Conservation (phyloP, 2,888 invertebrate genomes). For the Biston betularia region DNA sequence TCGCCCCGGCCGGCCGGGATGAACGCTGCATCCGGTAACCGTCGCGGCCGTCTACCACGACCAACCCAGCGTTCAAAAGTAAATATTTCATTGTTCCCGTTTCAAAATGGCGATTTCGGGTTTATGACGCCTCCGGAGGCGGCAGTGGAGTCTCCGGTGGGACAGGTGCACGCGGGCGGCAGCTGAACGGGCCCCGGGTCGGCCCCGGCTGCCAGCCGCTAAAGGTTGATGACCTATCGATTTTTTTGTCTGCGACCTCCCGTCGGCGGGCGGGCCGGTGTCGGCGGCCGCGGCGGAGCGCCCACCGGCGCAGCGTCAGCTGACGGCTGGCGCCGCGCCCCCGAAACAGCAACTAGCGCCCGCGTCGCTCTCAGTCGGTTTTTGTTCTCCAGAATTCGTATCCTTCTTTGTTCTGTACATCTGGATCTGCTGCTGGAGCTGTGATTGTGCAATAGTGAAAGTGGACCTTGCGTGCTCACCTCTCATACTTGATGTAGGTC, state of each 20-base stretch:
- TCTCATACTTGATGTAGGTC: conserved; percentile 34
- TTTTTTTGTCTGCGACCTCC: conserved; percentile 85
- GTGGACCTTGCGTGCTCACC: conserved; percentile 50
- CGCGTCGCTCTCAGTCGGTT: conserved; percentile 36
- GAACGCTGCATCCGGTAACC: conserved; percentile 62
- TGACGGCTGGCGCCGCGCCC: conserved; percentile 64
- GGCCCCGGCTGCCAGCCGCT: conserved; percentile 72
- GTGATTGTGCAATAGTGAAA: conserved; percentile 63
- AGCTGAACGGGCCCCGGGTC: conserved; percentile 64
- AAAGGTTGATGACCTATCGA: conserved; percentile 85
- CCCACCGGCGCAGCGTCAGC: conserved; percentile 56
- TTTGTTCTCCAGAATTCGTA: conserved; percentile 22
- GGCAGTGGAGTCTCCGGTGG: conserved; percentile 51
- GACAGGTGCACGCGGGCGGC: conserved; percentile 60
- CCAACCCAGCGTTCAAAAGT: conserved; percentile 75
- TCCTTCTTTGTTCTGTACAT: conserved; percentile 60
- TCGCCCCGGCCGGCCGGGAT: conserved; percentile 49
- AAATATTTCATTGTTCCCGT: conserved; percentile 85
- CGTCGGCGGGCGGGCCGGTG: conserved; percentile 74
- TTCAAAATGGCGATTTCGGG: conserved; percentile 85
- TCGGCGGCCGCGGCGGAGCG: conserved; percentile 63
- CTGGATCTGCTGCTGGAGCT: conserved; percentile 29
- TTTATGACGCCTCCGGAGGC: conserved; percentile 56
- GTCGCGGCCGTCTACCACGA: conserved; percentile 61
- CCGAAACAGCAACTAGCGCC: conserved; percentile 51